Conservation (phyloP, 2,888 invertebrate genomes). For the Drosophila hawaiiensis region DNA sequence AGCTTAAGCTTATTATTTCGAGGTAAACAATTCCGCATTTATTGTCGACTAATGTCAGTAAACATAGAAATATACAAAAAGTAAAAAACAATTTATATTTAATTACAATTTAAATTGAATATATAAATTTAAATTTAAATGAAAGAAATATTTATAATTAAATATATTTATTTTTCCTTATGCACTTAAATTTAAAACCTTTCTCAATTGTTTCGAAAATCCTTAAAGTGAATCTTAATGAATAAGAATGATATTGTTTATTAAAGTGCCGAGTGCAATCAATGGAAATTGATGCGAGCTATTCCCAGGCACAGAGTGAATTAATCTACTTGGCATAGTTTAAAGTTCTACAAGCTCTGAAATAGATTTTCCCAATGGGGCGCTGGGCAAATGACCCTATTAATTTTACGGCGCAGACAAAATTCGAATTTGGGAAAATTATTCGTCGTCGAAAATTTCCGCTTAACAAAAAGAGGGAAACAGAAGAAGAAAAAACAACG, state of each 20-base stretch:
- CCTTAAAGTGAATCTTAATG: background rate
- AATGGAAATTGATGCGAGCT: background rate
- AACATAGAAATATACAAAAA: background rate
- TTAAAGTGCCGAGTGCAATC: slow-evolving; percentile 4
- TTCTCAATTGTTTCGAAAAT: background rate
- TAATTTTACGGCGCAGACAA: slow-evolving; percentile 58
- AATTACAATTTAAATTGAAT: background rate
- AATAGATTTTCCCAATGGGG: slow-evolving; percentile 28
- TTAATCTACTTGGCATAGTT: slow-evolving; percentile 55
- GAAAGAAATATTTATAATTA: background rate
- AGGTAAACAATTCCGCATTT: no score
- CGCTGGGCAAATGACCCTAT: slow-evolving; percentile 74
- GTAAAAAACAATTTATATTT: background rate
- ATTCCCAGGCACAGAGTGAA: slow-evolving; percentile 11
- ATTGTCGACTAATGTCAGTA: no score
- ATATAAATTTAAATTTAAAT: background rate
- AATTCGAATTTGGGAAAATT: slow-evolving; percentile 8
- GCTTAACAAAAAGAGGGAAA: slow-evolving; percentile 10
- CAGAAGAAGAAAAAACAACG: slow-evolving; percentile 12
- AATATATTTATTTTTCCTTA: background rate
- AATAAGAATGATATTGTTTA: background rate
- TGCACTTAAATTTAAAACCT: background rate
- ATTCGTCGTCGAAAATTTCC: slow-evolving; percentile 26
- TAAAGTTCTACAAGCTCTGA: slow-evolving; percentile 19
- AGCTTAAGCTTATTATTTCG: no score